A percentile compares a stretch with the other conserved stretches of the same genome.
Evolutionary conservation across 2,888 invertebrate species (phyloP).

Genomic region (Dioctria rufipes): DNA sequence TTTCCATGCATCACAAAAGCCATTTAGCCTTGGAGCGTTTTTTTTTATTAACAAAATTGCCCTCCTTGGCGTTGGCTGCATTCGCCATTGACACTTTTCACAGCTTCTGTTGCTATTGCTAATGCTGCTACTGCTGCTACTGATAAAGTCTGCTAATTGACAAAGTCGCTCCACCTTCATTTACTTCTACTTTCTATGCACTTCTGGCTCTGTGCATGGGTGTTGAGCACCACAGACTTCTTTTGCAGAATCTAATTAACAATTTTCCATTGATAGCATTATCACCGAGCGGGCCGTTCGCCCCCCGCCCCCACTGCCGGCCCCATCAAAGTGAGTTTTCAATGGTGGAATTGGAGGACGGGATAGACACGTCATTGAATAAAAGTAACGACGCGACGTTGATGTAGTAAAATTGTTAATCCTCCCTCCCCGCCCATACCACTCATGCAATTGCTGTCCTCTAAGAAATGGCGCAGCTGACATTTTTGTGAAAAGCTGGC

Average conservation of each 20-base stretch:
- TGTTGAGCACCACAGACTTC: conserved; percentile 60
- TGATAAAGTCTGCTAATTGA: conserved; percentile 53
- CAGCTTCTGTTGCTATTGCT: background rate
- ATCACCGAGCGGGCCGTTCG: conserved; percentile 1
- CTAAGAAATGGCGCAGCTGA: background rate
- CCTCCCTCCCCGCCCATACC: too few relatives aligned
- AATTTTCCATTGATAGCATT: conserved; percentile 70
- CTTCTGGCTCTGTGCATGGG: background rate
- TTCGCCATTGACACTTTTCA: conserved; percentile 13
- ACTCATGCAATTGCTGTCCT: too few relatives aligned
- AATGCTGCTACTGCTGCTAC: too few relatives aligned
- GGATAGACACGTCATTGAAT: conserved; percentile 2
- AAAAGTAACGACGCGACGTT: background rate
- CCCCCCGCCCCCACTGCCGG: background rate
- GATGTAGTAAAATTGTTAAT: too few relatives aligned
- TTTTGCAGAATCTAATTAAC: conserved; percentile 69
- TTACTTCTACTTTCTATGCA: background rate
- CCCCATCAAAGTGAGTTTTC: conserved; percentile 49
- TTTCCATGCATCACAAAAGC: conserved; percentile 35
- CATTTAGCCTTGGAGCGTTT: conserved; percentile 45
- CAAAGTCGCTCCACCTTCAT: conserved; percentile 14
- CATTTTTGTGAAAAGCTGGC: conserved; percentile 3
- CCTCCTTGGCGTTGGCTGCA: conserved; percentile 46
- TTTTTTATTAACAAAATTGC: conserved; percentile 52
- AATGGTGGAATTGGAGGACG: background rate